These are phyloP conservation scores for Fulmarus glacialis DNA, from an alignment of 2,113 vertebrate genomes.

Conservation along the genomic window DNA sequence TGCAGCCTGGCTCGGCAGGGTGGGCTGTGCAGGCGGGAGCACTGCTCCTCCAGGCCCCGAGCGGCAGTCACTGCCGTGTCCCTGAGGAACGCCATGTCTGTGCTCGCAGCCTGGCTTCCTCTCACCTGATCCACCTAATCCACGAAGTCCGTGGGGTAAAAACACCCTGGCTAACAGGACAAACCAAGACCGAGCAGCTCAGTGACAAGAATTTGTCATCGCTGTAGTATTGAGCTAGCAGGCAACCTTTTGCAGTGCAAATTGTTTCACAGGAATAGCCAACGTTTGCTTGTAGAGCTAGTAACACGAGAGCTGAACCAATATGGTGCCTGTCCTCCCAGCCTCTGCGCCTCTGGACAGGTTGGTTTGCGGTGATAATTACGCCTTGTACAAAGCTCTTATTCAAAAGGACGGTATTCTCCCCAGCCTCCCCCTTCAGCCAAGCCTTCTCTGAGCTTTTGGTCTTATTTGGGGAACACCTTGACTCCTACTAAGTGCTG, in stretches of 20 bases:
- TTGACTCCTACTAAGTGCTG: not conserved
- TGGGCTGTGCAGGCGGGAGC: not conserved
- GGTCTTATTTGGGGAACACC: not conserved
- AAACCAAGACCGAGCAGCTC: not conserved
- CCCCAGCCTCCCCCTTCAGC: not conserved
- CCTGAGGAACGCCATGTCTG: not conserved
- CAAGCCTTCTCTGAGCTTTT: not conserved
- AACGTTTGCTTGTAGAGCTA: fast-evolving
- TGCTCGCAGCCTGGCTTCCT: not conserved
- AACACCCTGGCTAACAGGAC: not conserved
- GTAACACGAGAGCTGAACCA: fast-evolving
- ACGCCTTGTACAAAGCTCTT: not conserved
- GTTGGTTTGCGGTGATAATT: not conserved
- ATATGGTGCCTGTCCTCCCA: not conserved
- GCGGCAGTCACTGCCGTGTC: fast-evolving
- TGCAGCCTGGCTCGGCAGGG: not conserved
- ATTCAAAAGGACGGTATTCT: not conserved
- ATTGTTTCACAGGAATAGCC: not conserved
- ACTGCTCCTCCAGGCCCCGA: not conserved
- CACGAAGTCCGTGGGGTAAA: not conserved
- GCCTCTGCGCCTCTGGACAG: not conserved
- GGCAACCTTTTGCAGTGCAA: not conserved
- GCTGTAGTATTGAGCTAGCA: not conserved
- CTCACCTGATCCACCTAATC: not conserved
- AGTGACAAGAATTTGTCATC: not conserved